Conservation (phyloP, 2,797 vertebrate genomes). For the Arremon aurantiirostris region DNA sequence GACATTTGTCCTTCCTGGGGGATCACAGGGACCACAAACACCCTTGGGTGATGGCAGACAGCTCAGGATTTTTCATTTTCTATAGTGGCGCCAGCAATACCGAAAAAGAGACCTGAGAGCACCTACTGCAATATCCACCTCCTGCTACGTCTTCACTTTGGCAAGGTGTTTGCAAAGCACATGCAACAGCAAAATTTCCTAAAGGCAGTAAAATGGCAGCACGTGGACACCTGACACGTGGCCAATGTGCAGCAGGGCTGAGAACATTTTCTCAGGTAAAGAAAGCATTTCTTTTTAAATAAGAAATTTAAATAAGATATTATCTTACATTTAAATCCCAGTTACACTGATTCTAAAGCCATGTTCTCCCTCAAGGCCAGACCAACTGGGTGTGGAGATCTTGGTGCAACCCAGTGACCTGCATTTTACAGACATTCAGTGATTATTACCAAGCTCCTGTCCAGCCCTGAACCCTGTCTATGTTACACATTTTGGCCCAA, state of each 20-base stretch:
- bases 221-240: background rate
- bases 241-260: background rate
- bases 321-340: background rate
- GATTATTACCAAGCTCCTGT: background rate
- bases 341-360: background rate
- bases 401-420: background rate
- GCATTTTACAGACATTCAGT: background rate
- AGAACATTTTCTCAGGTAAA: background rate
- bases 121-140: fast-evolving
- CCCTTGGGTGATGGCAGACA: background rate
- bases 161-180: background rate
- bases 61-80: background rate
- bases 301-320: background rate
- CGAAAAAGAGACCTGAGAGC: background rate
- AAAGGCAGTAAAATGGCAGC: background rate
- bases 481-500: background rate
- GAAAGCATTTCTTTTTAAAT: background rate
- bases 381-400: background rate
- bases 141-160: background rate
- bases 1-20: too few relatives aligned
- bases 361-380: background rate
- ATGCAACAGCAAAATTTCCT: background rate
- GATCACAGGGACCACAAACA: background rate
- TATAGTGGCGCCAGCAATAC: background rate
- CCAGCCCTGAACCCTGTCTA: background rate